These are phyloP conservation scores for Chunga burmeisteri DNA, from an alignment of 2,113 vertebrate species.

Conservation along the genomic window DNA sequence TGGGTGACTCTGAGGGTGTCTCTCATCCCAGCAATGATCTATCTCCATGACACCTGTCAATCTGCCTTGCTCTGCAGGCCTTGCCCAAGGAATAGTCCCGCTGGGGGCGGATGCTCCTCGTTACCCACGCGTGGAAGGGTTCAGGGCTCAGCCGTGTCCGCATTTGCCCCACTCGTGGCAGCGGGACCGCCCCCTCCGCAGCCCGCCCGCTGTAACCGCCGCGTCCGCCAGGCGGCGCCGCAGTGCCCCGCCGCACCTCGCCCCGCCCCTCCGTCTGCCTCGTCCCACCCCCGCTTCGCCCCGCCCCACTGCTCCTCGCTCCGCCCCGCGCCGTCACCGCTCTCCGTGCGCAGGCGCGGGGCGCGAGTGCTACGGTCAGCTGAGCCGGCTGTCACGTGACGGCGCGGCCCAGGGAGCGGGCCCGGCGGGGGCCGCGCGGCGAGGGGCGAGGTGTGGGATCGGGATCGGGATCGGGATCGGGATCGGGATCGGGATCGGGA, in stretches of 20 bases:
- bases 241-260: neutral
- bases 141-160: neutral
- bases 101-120: neutral
- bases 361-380: neutral
- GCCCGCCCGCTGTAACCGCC: too few species aligned
- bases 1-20: neutral
- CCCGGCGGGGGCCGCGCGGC: neutral
- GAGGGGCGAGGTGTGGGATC: neutral
- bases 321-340: neutral
- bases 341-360: neutral
- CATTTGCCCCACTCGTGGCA: neutral
- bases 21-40: fast-evolving
- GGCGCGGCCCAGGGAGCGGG: neutral
- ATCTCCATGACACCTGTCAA: neutral
- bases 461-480: neutral
- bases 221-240: neutral
- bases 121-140: neutral
- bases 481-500: neutral
- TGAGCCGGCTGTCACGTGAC: neutral
- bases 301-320: neutral
- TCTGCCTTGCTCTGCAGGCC: neutral
- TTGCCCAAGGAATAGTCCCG: neutral
- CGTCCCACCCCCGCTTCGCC: neutral
- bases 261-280: neutral
- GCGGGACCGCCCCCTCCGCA: neutral